Evolutionary conservation across 1,140 invertebrate genomes (phyloP).

Genomic region (Oreohelix idahoensis): DNA sequence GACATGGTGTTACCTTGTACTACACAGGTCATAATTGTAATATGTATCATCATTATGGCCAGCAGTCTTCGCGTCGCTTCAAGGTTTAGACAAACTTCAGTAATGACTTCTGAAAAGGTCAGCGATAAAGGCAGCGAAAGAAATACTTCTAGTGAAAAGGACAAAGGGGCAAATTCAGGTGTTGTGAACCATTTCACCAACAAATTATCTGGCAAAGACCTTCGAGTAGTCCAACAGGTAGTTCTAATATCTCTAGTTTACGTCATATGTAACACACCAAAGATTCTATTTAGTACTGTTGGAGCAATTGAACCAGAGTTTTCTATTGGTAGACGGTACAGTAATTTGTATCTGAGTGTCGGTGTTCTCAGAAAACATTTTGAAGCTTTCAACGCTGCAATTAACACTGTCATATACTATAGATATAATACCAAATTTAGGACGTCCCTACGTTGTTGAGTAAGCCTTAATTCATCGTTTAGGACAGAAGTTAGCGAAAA

Average conservation of each 20-base stretch:
- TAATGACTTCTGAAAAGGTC: neutral
- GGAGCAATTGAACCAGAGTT: neutral
- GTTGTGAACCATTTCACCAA: neutral
- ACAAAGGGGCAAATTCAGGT: neutral
- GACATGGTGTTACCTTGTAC: neutral
- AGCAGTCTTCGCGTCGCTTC: neutral
- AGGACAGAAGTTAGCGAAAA: too few relatives aligned
- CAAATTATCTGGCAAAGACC: neutral
- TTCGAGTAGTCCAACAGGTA: neutral
- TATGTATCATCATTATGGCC: neutral
- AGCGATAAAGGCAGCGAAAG: neutral
- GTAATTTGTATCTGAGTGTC: neutral
- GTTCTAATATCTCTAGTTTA: neutral
- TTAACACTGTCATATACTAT: neutral
- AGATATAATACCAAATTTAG: constrained; percentile 11
- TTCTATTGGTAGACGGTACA: neutral
- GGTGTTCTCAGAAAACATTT: neutral
- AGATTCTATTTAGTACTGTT: neutral
- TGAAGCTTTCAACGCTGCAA: neutral
- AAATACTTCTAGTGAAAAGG: neutral
- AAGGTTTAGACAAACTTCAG: neutral
- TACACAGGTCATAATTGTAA: neutral
- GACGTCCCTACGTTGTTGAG: too few relatives aligned
- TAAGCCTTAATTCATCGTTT: too few relatives aligned
- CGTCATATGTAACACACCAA: constrained; percentile 1